phyloP scores from a whole-genome alignment of 2,113 vertebrate species.

The Labeo rohita region DNA sequence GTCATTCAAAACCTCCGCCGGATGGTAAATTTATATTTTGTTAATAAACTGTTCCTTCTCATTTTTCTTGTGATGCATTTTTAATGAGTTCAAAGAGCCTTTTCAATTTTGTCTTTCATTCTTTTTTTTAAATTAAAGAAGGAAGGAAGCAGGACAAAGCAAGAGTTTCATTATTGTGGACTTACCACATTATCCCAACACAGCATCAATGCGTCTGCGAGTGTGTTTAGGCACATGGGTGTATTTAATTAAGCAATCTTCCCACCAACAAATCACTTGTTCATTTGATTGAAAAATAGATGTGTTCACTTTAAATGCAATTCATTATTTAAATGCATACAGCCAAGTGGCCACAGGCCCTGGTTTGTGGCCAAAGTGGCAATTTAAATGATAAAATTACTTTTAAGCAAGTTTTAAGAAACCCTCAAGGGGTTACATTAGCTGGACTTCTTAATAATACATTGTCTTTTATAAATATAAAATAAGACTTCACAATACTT shows the following conservation, averaged over 20 bases:
- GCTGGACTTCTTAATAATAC: not conserved
- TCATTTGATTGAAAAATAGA: not conserved
- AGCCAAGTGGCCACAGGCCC: not conserved
- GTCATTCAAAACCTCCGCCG: conserved; percentile 17
- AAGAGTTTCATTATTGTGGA: not conserved
- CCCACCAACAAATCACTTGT: not conserved
- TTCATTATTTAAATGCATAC: not conserved
- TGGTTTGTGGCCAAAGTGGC: not conserved
- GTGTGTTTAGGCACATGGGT: not conserved
- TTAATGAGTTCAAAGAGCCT: conserved; percentile 25
- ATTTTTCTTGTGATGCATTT: not conserved
- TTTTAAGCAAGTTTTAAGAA: not conserved
- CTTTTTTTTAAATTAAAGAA: not conserved
- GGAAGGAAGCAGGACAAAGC: not conserved
- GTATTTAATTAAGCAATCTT: not conserved
- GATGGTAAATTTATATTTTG: conserved; percentile 24
- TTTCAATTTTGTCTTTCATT: conserved; percentile 2
- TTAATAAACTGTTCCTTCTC: conserved; percentile 32
- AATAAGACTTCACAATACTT: not conserved
- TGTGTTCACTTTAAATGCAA: not conserved
- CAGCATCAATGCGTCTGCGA: not conserved
- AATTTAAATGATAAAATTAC: not conserved
- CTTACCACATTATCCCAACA: not conserved
- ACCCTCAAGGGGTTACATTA: not conserved
- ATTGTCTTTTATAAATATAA: not conserved